Evolutionary conservation across 2,888 invertebrate genomes (phyloP), one percentile per base, ranked within the genome.

Genomic region (Troides helena): DNA sequence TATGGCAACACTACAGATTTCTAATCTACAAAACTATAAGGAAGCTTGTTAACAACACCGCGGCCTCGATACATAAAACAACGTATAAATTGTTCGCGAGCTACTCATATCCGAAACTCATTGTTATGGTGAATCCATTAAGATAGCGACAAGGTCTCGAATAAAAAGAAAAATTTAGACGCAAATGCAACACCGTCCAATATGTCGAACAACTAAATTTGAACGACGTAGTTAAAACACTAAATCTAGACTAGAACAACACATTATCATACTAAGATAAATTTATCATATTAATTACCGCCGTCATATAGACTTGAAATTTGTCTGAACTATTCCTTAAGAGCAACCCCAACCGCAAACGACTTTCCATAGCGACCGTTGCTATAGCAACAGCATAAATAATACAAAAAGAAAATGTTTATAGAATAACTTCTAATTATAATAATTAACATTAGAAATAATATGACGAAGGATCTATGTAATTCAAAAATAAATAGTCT

Each of bases 91-190:
- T 74, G 72, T 66, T 70, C 65, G 69, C 73, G 66, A 70, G 73
- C 72, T 69, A 46, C 72, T 75, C 69, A 72, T 76, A 74, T 74
- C 72, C 73, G 69, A 75, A 75, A 73, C 76, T 74, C 74, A 71
- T 77, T 76, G 76, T 73, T 75, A 75, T 75, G 72, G 74, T 76
- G 75, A 78, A 79, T 76, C 72, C 71, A 78, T 78, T 78, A 75
- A 74, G 75, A 77, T 78, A 78, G 74, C 68, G 68, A 70, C 75
- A 77, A 77, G 76, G 77, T 68, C 74, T 72, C 53, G 67, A 62
- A 66, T 69, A 70, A 72, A 69, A 73, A 71, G 14, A 71, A 67
- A 71, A 30, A 71, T 64, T 64, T 71, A 71, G 65, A 61, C 70
- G 65, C 65, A 70, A 69, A 71, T 68, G 56, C 60, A 56, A 63